A percentile compares a stretch with the other conserved stretches of the same genome.
Conservation (phyloP, 2,797 vertebrate species). For the Oryzias dopingdopingensis region DNA sequence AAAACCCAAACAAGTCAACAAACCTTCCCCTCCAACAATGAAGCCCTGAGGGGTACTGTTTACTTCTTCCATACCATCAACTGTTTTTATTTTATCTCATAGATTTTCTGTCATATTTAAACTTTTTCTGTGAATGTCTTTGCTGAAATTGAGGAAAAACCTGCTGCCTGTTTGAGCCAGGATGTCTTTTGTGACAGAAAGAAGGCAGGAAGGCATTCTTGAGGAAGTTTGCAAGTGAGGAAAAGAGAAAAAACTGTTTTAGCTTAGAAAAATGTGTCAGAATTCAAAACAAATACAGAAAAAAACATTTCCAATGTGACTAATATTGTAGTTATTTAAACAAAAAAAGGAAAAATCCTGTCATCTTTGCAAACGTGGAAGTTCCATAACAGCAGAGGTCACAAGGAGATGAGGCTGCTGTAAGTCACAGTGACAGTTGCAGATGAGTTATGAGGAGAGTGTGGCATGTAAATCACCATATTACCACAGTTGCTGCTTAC, state of each 20-base stretch:
- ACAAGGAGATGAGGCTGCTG: slow-evolving; percentile 36
- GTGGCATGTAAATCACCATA: slow-evolving; percentile 53
- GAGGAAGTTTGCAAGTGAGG: slow-evolving; percentile 69
- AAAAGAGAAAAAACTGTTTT: slow-evolving; percentile 21
- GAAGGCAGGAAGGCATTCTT: slow-evolving; percentile 75
- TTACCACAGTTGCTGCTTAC: slow-evolving; percentile 27
- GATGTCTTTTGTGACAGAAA: slow-evolving; percentile 71
- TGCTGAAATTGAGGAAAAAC: slow-evolving; percentile 22
- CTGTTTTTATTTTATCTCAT: slow-evolving; percentile 11
- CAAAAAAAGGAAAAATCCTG: not conserved
- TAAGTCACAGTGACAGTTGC: slow-evolving; percentile 44
- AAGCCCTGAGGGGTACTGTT: not conserved
- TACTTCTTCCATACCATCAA: too few relatives aligned
- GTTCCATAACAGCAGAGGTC: slow-evolving; percentile 29
- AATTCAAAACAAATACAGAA: slow-evolving; percentile 14
- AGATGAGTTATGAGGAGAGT: slow-evolving; percentile 54
- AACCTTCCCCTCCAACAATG: slow-evolving; percentile 25
- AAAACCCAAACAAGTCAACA: slow-evolving; percentile 39
- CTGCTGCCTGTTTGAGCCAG: slow-evolving; percentile 44
- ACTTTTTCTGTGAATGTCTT: slow-evolving; percentile 12
- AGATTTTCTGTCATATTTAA: not conserved
- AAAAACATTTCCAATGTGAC: not conserved
- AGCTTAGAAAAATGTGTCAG: slow-evolving; percentile 17
- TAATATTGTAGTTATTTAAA: not conserved
- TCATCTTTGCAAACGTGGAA: slow-evolving; percentile 9